Conservation (phyloP, 1,140 invertebrate species). For the Ceratina japonica region DNA sequence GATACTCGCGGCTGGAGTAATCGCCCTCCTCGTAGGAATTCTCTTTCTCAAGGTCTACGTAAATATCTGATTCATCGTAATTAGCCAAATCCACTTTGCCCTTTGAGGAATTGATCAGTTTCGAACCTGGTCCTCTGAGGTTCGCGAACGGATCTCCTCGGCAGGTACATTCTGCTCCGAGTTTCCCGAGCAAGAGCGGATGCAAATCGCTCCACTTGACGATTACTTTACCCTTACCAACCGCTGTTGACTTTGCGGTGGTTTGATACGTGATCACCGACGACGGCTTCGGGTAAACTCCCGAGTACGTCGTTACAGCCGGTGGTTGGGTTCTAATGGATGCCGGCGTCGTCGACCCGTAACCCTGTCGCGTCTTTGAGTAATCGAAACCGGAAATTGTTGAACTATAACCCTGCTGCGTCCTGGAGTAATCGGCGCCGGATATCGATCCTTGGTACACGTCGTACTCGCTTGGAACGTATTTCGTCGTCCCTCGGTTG, state of each 20-base stretch:
- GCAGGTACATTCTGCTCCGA: conserved; percentile 87
- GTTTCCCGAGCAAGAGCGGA: conserved; percentile 84
- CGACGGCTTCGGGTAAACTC: conserved; percentile 50
- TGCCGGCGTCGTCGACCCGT: conserved; percentile 9
- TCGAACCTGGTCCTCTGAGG: conserved; percentile 66
- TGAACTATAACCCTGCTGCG: not conserved
- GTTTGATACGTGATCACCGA: conserved; percentile 44
- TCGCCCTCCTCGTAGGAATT: conserved; percentile 49
- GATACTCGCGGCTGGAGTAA: conserved; percentile 1
- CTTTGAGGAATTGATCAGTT: conserved; percentile 70
- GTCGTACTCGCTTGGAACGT: conserved; percentile 63
- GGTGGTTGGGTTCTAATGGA: conserved; percentile 16
- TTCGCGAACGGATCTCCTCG: conserved; percentile 82
- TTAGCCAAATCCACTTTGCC: conserved; percentile 73
- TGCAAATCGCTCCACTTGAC: conserved; percentile 85
- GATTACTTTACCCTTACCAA: conserved; percentile 80
- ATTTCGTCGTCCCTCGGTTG: conserved; percentile 66
- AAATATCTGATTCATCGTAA: conserved; percentile 76
- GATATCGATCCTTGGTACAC: conserved; percentile 2
- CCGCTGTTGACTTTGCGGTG: conserved; percentile 49
- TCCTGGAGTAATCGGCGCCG: conserved; percentile 9
- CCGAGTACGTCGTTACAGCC: conserved; percentile 60
- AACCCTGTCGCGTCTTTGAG: not conserved
- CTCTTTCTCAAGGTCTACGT: conserved; percentile 73
- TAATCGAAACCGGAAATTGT: not conserved